Conservation (phyloP, 1,140 invertebrate species). For the Achatina immaculata region DNA sequence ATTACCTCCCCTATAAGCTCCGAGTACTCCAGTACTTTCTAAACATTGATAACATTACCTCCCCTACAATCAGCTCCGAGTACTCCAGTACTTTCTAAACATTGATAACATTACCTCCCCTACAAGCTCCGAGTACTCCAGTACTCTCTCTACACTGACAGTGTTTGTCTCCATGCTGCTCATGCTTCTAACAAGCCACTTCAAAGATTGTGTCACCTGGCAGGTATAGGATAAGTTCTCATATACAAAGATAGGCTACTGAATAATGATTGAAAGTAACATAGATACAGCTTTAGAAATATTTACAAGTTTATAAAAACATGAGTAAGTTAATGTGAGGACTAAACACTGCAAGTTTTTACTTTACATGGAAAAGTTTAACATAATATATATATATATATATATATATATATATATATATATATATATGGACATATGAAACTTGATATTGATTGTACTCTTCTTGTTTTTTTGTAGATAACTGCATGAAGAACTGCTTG, state of each 20-base stretch:
- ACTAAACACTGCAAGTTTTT: too few species aligned
- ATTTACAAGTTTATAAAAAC: conserved; percentile 2
- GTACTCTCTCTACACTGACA: conserved; percentile 95
- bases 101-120: too few species aligned
- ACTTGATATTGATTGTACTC: neutral
- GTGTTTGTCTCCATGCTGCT: conserved; percentile 98
- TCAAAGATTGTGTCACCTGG: conserved; percentile 54
- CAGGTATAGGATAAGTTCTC: neutral
- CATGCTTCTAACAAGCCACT: conserved; percentile 87
- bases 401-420: conserved; percentile 5
- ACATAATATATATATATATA: neutral
- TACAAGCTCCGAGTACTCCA: conserved; percentile 89
- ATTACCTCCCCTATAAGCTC: conserved; percentile 78
- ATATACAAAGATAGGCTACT: neutral
- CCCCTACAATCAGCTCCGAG: conserved; percentile 76
- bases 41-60: conserved; percentile 93
- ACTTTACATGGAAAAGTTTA: neutral
- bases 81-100: too few species aligned
- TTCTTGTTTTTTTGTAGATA: too few species aligned
- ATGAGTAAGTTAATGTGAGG: neutral
- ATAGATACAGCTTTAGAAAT: neutral
- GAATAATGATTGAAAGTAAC: neutral
- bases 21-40: conserved; percentile 94
- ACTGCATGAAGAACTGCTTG: too few species aligned
- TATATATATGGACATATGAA: neutral